Evolutionary conservation across 2,888 invertebrate genomes (phyloP).

Genomic region (Rugalucina vietnamica): DNA sequence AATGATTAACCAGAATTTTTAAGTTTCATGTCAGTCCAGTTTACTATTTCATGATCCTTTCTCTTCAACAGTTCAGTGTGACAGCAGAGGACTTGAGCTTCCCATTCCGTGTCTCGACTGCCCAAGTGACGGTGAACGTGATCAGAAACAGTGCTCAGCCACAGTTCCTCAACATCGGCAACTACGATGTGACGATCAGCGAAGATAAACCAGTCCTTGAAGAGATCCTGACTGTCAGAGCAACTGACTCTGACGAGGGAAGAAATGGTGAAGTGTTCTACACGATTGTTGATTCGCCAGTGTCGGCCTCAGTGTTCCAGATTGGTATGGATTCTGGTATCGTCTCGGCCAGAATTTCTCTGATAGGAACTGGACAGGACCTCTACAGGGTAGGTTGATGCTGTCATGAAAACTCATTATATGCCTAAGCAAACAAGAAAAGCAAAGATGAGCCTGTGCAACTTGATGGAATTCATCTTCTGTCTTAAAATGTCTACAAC

Average conservation of each 20-base stretch:
- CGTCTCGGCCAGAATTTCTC: constrained; percentile 72
- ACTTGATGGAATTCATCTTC: no score
- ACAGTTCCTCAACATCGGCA: constrained; percentile 52
- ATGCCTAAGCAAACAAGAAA: no score
- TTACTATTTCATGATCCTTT: no score
- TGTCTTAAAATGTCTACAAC: no score
- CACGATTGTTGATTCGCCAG: constrained; percentile 62
- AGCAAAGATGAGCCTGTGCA: no score
- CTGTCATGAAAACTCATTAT: no score
- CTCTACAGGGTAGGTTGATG: constrained; percentile 64
- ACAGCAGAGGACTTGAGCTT: constrained; percentile 73
- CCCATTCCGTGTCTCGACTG: constrained; percentile 64
- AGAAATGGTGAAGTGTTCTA: constrained; percentile 74
- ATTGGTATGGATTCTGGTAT: constrained; percentile 92
- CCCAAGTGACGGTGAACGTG: constrained; percentile 73
- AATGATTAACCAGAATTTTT: no score
- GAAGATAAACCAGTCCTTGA: constrained; percentile 66
- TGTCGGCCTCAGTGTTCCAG: constrained; percentile 89
- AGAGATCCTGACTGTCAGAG: constrained; percentile 59
- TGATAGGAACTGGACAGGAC: constrained; percentile 64
- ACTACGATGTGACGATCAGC: constrained; percentile 64
- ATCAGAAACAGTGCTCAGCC: constrained; percentile 74
- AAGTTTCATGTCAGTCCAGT: no score
- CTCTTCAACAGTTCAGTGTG: constrained; percentile 68
- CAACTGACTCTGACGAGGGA: constrained; percentile 61